These are phyloP conservation scores for Hypena proboscidalis DNA, from an alignment of 2,888 invertebrate genomes.

Conservation along the genomic window DNA sequence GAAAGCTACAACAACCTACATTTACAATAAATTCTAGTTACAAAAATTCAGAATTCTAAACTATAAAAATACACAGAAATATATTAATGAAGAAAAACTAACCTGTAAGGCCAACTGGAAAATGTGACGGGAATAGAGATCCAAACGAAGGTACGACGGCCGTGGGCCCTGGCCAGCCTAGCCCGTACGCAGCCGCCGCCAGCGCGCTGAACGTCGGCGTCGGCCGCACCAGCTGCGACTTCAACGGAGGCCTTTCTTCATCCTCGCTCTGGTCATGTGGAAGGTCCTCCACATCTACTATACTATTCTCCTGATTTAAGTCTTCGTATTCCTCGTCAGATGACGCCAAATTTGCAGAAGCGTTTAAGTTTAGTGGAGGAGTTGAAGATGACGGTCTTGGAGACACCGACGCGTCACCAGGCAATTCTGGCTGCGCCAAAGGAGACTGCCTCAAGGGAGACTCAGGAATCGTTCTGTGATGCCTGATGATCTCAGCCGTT, in stretches of 20 bases:
- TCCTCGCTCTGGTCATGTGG: slow-evolving; percentile 85
- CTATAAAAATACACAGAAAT: no score
- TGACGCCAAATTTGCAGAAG: slow-evolving; percentile 78
- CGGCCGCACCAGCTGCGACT: slow-evolving; percentile 86
- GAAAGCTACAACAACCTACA: no score
- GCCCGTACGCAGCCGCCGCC: slow-evolving; percentile 89
- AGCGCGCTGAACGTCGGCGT: slow-evolving; percentile 90
- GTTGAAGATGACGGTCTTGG: slow-evolving; percentile 75
- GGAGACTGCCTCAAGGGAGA: slow-evolving; percentile 79
- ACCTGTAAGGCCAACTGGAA: slow-evolving; percentile 81
- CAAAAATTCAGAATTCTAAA: no score
- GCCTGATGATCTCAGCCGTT: slow-evolving; percentile 79
- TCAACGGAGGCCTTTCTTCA: slow-evolving; percentile 68
- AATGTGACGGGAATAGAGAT: slow-evolving; percentile 89
- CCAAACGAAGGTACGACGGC: slow-evolving; percentile 87
- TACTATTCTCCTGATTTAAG: slow-evolving; percentile 88
- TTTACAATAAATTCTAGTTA: no score
- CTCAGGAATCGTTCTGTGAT: slow-evolving; percentile 80
- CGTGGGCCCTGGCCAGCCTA: slow-evolving; percentile 84
- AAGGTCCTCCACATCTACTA: slow-evolving; percentile 93
- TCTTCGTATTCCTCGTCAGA: slow-evolving; percentile 89
- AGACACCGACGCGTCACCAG: slow-evolving; percentile 71
- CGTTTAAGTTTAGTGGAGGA: slow-evolving; percentile 78
- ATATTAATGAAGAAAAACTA: slow-evolving; percentile 37
- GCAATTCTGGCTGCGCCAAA: slow-evolving; percentile 75